A percentile compares a stretch with the other conserved stretches of the same genome.
Evolutionary conservation across 2,113 vertebrate genomes (phyloP).

Genomic region (Chinchilla lanigera): DNA sequence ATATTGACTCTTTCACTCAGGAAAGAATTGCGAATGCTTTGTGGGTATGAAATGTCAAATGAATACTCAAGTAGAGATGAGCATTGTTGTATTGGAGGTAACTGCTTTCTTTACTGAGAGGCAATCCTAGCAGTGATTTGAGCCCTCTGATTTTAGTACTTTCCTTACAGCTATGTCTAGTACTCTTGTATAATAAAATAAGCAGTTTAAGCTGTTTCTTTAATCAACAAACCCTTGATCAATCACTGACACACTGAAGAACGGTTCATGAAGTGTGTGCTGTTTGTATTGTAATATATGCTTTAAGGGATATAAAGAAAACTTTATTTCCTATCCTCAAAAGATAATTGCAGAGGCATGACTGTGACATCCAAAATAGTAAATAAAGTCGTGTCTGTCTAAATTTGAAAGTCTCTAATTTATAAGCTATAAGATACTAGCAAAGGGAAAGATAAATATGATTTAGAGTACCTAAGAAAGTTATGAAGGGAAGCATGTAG

Average conservation of each 20-base stretch:
- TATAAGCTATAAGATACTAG: not conserved
- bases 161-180: not conserved
- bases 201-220: not conserved
- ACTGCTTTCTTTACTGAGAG: not conserved
- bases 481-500: not conserved
- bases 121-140: too few species aligned
- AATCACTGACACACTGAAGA: not conserved
- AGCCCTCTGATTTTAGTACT: not conserved
- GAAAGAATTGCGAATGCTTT: constrained; percentile 23
- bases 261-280: not conserved
- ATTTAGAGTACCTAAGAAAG: not conserved
- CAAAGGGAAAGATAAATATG: not conserved
- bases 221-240: not conserved
- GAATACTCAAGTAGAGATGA: not conserved
- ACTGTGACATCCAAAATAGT: not conserved
- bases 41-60: not conserved
- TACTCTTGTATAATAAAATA: not conserved
- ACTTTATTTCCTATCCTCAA: not conserved
- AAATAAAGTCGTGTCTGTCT: not conserved
- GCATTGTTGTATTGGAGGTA: not conserved
- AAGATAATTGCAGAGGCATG: not conserved
- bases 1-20: constrained; percentile 51
- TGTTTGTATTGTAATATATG: not conserved
- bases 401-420: not conserved
- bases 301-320: not conserved